Base-by-base conservation (phyloP, 2,113 vertebrate genomes). In the Cyprinodon brontotheroides region DNA sequence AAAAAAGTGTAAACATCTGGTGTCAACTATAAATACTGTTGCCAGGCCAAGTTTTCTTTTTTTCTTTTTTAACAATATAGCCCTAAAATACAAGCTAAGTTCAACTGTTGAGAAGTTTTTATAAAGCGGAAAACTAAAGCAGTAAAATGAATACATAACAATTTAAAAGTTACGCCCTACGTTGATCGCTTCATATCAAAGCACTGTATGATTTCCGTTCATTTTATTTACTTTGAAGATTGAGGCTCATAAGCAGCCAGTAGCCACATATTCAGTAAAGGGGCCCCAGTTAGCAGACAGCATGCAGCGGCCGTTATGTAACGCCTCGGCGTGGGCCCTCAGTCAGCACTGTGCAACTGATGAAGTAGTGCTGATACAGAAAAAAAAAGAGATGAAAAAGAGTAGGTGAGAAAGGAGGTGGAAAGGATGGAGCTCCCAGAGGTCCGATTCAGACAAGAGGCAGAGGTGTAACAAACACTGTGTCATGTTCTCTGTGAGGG, bases 291-390 rank as follows among this genome's bases (percentile, higher is more conserved):
- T 80, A 72, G 72, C 65, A 72, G 73, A 68, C 64, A 9, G 83
- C 60, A 66, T 22, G 48, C 39, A 83, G 72, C 45, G 61, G 73
- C 68, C 38, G 60, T 91, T 85, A 87, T 45, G 45, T 78, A 85
- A 87, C 61, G 20, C 72, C 65, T 63, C 47, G 40, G 77, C 68
- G 61, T 64, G 74, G 74, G 68, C 20, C 72, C 53, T 82, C 78
- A 65, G 72, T 83, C 75, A 80, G 65, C 82, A 74, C 68, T 14
- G 62, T 75, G 59, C 40, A 43, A 65, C 45, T 70, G 65, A 82
- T 81, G 79, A 60, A 50, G 67, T 12, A 29, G 72, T 75, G 76
- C 81, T 72, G 79, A 86, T 68, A 59, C 75, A 70, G 50, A 70
- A 38, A 61, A 75, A 41, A 70, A 17, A 20, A 29, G 41, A 15